phyloP scores from a whole-genome alignment of 2,888 invertebrate genomes.

The Branchipolynoe longqiensis region DNA sequence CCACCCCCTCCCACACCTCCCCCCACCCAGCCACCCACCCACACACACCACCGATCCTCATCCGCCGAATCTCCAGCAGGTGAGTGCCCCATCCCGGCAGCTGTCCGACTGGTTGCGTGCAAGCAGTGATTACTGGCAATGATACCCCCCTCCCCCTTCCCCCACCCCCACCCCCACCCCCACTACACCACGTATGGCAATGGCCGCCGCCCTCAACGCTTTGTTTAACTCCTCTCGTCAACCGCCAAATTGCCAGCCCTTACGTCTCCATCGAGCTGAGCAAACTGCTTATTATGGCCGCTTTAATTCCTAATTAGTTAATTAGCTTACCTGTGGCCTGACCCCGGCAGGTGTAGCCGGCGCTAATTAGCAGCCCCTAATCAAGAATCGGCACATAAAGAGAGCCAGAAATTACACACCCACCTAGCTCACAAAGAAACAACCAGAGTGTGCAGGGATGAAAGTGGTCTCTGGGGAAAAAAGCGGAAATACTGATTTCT shows the following conservation, averaged over 20 bases:
- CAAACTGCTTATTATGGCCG: neutral
- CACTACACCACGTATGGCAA: too few relatives aligned
- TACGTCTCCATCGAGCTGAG: neutral
- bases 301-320: constrained; percentile 39
- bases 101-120: neutral
- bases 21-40: too few relatives aligned
- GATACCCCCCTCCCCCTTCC: neutral
- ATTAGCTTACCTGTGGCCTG: neutral
- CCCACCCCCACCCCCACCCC: neutral
- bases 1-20: too few relatives aligned
- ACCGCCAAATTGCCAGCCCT: neutral
- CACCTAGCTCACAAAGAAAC: constrained; percentile 14
- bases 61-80: too few relatives aligned
- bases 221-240: neutral
- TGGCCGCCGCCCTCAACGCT: neutral
- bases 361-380: constrained; percentile 10
- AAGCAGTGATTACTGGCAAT: neutral
- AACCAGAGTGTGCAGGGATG: too few relatives aligned
- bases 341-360: constrained; percentile 30
- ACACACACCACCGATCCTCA: too few relatives aligned
- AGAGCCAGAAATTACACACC: constrained; percentile 8
- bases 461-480: too few relatives aligned
- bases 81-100: neutral
- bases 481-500: too few relatives aligned
- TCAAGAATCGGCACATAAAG: neutral